A percentile compares a stretch with the other conserved stretches of the same genome.
phyloP scores from a whole-genome alignment of 2,888 invertebrate species.

The Bedellia somnulentella region DNA sequence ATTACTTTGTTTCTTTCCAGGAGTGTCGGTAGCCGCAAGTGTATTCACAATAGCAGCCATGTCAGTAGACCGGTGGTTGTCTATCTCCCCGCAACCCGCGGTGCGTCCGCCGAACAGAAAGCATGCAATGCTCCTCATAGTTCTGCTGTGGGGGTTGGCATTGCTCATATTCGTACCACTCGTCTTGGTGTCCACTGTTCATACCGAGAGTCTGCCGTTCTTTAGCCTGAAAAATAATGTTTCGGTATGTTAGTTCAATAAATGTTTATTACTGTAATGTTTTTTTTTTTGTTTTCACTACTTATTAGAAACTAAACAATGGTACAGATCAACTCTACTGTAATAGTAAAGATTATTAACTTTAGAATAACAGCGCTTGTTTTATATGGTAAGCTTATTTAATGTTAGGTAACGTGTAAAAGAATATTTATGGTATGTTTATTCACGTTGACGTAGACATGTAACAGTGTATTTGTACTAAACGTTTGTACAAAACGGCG shows the following conservation, averaged over 20 bases:
- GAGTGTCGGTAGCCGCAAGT: constrained; percentile 74
- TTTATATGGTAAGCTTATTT: too few species aligned
- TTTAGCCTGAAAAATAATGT: constrained; percentile 29
- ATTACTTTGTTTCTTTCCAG: constrained; percentile 30
- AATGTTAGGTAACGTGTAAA: too few species aligned
- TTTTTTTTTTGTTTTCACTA: too few species aligned
- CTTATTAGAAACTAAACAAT: too few species aligned
- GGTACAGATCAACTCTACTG: not conserved
- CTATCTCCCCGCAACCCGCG: constrained; percentile 66
- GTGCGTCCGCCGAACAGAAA: constrained; percentile 65
- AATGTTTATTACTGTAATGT: too few species aligned
- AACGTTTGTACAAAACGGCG: too few species aligned
- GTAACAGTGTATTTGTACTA: too few species aligned
- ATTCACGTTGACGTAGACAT: too few species aligned
- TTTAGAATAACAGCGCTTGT: too few species aligned
- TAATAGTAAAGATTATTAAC: not conserved
- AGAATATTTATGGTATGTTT: too few species aligned
- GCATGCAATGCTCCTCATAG: constrained; percentile 65
- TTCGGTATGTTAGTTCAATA: too few species aligned
- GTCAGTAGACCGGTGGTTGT: constrained; percentile 76
- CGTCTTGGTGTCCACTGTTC: constrained; percentile 48
- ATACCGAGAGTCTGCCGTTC: constrained; percentile 36
- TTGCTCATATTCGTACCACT: constrained; percentile 69
- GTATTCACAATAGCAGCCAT: constrained; percentile 78
- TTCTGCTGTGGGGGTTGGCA: constrained; percentile 68